Evolutionary conservation across 2,888 invertebrate species (phyloP).

Genomic region (Hypercompe scribonia): DNA sequence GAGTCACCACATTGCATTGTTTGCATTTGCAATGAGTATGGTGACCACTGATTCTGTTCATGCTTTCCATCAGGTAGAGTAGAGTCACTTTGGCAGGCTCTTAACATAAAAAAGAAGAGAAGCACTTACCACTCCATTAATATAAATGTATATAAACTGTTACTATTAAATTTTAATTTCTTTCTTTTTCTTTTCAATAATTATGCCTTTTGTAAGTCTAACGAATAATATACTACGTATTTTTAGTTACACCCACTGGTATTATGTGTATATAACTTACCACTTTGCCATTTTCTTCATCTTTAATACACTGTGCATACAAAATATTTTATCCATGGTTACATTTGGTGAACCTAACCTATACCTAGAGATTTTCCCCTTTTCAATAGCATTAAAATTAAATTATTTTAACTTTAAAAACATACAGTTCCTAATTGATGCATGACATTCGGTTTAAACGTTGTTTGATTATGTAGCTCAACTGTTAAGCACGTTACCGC

Average conservation of each 20-base stretch:
- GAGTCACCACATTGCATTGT: too few relatives aligned
- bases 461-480: neutral
- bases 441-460: conserved; percentile 32
- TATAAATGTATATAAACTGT: neutral
- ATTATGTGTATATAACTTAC: too few relatives aligned
- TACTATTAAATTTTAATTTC: neutral
- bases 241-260: too few relatives aligned
- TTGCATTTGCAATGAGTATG: too few relatives aligned
- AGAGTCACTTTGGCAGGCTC: too few relatives aligned
- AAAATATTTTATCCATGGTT: neutral
- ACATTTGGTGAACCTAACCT: neutral
- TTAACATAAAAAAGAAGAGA: too few relatives aligned
- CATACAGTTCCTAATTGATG: conserved; percentile 41
- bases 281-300: neutral
- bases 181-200: too few relatives aligned
- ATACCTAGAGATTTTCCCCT: neutral
- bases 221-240: neutral
- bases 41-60: too few relatives aligned
- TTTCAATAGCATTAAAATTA: too few relatives aligned
- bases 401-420: neutral
- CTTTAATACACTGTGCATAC: neutral
- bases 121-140: too few relatives aligned
- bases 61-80: too few relatives aligned
- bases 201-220: too few relatives aligned
- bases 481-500: conserved; percentile 20